These are phyloP conservation scores for Stercorarius parasiticus DNA, from an alignment of 2,113 vertebrate genomes.

Conservation along the genomic window DNA sequence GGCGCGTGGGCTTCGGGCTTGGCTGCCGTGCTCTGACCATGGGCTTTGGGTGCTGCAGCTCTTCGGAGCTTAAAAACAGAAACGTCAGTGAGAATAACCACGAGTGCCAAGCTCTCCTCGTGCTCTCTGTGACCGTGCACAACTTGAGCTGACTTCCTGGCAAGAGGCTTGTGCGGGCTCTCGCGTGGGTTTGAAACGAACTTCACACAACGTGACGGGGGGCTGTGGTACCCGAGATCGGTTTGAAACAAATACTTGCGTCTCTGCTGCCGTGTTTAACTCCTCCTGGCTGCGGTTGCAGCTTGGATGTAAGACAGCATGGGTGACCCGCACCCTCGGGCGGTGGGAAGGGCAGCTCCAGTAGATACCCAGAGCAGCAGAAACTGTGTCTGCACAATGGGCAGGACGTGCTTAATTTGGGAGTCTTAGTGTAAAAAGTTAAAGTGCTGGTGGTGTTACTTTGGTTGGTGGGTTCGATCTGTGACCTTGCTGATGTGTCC, in stretches of 20 bases:
- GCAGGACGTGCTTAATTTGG: too few relatives aligned
- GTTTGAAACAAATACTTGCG: not conserved
- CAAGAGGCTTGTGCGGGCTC: not conserved
- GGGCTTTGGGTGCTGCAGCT: not conserved
- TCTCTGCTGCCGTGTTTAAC: not conserved
- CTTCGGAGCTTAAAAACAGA: fast-evolving
- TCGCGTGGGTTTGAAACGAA: fast-evolving
- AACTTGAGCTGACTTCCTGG: not conserved
- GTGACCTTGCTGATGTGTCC: fast-evolving
- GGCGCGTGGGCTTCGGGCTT: fast-evolving
- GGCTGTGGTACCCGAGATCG: not conserved
- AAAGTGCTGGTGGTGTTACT: not conserved
- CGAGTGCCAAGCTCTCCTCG: not conserved
- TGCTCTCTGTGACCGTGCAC: not conserved
- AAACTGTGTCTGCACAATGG: fast-evolving
- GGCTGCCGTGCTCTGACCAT: not conserved
- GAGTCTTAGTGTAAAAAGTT: not conserved
- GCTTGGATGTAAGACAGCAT: not conserved
- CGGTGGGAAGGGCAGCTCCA: not conserved
- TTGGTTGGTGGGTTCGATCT: not conserved
- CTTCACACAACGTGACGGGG: fast-evolving
- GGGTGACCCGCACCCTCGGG: fast-evolving
- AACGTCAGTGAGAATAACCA: fast-evolving
- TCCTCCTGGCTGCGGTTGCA: not conserved
- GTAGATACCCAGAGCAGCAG: not conserved